phyloP scores from a whole-genome alignment of 2,797 vertebrate species.

The Enteromius treurensis region DNA sequence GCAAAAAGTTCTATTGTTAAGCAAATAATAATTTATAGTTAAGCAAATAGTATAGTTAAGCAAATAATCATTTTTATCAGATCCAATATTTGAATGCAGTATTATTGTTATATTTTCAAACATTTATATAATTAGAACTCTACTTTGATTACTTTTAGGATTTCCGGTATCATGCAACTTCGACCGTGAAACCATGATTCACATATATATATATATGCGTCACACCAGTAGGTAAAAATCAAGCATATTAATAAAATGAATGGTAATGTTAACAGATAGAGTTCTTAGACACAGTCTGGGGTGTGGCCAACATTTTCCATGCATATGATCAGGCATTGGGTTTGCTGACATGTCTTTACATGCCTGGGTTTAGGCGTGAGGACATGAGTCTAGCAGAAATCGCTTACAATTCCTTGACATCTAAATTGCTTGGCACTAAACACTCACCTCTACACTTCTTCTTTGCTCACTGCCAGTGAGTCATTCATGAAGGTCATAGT shows the following conservation, averaged over 20 bases:
- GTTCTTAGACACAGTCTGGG: background rate
- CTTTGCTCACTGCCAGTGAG: slow-evolving; percentile 43
- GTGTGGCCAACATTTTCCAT: background rate
- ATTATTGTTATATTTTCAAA: no score
- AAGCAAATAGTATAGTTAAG: no score
- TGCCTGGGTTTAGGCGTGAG: background rate
- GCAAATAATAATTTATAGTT: no score
- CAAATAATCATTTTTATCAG: background rate
- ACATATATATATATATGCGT: no score
- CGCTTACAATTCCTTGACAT: background rate
- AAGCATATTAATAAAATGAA: background rate
- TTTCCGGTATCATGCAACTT: background rate
- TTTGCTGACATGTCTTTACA: slow-evolving; percentile 11
- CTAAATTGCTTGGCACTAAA: slow-evolving; percentile 6
- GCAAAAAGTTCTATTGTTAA: no score
- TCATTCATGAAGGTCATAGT: slow-evolving; percentile 15
- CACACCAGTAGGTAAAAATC: no score
- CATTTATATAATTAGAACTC: background rate
- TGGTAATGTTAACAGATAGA: background rate
- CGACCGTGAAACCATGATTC: no score
- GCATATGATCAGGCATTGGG: background rate
- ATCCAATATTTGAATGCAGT: background rate
- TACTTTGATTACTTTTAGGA: background rate
- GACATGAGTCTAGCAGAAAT: background rate
- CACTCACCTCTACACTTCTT: slow-evolving; percentile 30